A percentile compares a stretch with the other conserved stretches of the same genome.
phyloP scores from a whole-genome alignment of 2,888 invertebrate species.

The Tetragonula carbonaria region DNA sequence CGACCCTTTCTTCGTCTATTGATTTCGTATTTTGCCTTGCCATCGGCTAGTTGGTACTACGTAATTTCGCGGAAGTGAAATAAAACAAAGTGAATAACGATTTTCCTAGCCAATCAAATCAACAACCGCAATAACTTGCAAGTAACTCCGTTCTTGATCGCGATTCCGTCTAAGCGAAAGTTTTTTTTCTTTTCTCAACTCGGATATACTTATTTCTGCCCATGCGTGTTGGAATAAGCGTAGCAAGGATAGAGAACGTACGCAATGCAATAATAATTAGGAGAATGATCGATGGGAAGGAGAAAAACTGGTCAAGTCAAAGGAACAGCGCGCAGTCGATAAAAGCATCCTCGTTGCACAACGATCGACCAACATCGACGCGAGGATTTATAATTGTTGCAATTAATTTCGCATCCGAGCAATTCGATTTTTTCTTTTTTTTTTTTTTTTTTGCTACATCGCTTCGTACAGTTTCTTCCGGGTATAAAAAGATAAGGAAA shows the following conservation, averaged over 20 bases:
- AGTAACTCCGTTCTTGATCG: not conserved
- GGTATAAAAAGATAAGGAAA: not conserved
- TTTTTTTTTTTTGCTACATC: not conserved
- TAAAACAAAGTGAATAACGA: slow-evolving; percentile 1
- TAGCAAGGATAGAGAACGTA: not conserved
- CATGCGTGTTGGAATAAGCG: not conserved
- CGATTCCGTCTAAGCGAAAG: not conserved
- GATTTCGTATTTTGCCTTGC: not conserved
- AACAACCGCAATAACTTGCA: not conserved
- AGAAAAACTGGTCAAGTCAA: not conserved
- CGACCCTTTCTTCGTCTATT: not conserved
- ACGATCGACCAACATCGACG: not conserved
- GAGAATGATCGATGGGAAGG: not conserved
- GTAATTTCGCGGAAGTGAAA: not conserved
- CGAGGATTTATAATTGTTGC: not conserved
- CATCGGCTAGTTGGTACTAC: not conserved
- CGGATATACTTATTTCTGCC: not conserved
- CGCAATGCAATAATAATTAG: slow-evolving; percentile 1
- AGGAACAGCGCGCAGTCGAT: not conserved
- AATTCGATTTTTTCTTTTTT: not conserved
- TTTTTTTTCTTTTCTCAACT: not conserved
- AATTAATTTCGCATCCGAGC: not conserved
- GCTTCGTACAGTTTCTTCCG: not conserved
- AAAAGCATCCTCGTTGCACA: not conserved
- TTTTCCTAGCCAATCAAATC: not conserved